Base-by-base conservation (phyloP, 2,113 vertebrate genomes). In the Bufo gargarizans region DNA sequence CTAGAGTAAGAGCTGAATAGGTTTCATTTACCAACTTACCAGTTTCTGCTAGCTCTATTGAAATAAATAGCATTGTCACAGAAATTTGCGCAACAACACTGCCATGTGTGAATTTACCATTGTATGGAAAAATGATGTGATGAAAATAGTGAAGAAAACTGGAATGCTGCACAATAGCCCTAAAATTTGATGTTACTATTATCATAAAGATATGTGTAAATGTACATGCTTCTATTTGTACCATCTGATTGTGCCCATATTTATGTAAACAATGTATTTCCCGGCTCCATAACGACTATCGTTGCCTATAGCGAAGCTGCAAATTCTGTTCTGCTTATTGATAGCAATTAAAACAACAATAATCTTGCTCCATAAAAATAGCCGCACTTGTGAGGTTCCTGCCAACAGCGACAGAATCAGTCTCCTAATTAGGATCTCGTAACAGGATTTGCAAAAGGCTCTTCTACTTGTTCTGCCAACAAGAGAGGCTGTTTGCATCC, bases 261-360 rank as follows among this genome's bases (percentile, higher is more conserved):
- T 63, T 87, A 81, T 78, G 76, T 55, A 77, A 67, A 84, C 33
- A 83, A 33, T 47, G 69, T 67, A 58, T 82, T 74, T 65, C 58
- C 77, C 67, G 53, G 33, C 72, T 82, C 53, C 80, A 63, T 74
- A 76, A 87, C 58, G 43, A 76, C 22, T 67, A 50, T 89, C 59
- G 50, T 58, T 55, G 74, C 82, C 82, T 82, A 7, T 50, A 74
- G 87, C 74, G 6, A 84, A 89, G 59, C 87, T n/a, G 81, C 87
- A 88, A 84, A 88, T 88, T 84, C 81, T 88, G 58, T 56, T 88
- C 87, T 83, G 81, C 82, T 89, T 77, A 89, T 89, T 84, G 82
- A 82, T 78, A 89, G 81, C 87, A 89, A 89, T 84, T 89, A 89
- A 89, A 88, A 83, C 16, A 89, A 84, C 82, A 89, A 88, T 88